Percentiles rank a stretch among this genome's conserved stretches.
phyloP scores from a whole-genome alignment of 2,888 invertebrate species.

The Orthosia gracilis region DNA sequence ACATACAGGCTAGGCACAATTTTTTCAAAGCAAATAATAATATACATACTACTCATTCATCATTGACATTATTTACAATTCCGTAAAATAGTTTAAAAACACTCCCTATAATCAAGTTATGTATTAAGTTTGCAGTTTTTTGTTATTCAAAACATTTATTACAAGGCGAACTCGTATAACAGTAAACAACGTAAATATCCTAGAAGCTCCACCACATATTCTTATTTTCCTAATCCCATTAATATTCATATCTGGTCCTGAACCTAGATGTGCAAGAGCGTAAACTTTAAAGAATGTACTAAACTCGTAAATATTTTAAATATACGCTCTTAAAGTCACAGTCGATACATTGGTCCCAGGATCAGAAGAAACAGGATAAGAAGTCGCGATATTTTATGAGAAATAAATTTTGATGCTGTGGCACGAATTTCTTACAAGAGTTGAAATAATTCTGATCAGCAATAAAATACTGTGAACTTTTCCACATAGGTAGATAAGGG shows the following conservation, averaged over 20 bases:
- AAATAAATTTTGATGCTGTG: neutral
- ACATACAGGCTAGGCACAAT: neutral
- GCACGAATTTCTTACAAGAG: too few relatives aligned
- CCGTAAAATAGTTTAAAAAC: too few relatives aligned
- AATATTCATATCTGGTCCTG: conserved; percentile 62
- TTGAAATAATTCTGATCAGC: too few relatives aligned
- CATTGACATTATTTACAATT: too few relatives aligned
- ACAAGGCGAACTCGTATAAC: conserved; percentile 29
- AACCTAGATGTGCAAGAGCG: conserved; percentile 59
- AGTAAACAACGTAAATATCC: conserved; percentile 38
- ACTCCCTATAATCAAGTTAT: too few relatives aligned
- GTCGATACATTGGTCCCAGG: conserved; percentile 59
- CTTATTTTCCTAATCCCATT: conserved; percentile 55
- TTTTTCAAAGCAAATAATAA: neutral
- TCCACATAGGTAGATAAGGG: too few relatives aligned
- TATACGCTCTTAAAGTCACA: conserved; percentile 68
- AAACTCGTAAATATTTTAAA: conserved; percentile 72
- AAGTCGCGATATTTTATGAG: neutral
- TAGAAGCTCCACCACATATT: conserved; percentile 40
- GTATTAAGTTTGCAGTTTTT: neutral
- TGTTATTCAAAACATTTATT: conserved; percentile 11
- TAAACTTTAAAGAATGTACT: conserved; percentile 68
- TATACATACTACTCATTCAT: too few relatives aligned
- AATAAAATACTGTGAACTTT: too few relatives aligned
- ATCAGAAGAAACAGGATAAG: conserved; percentile 52